Percentiles rank a stretch among this genome's conserved stretches.
Evolutionary conservation across 2,797 vertebrate genomes (phyloP).

Genomic region (Alosa sapidissima): DNA sequence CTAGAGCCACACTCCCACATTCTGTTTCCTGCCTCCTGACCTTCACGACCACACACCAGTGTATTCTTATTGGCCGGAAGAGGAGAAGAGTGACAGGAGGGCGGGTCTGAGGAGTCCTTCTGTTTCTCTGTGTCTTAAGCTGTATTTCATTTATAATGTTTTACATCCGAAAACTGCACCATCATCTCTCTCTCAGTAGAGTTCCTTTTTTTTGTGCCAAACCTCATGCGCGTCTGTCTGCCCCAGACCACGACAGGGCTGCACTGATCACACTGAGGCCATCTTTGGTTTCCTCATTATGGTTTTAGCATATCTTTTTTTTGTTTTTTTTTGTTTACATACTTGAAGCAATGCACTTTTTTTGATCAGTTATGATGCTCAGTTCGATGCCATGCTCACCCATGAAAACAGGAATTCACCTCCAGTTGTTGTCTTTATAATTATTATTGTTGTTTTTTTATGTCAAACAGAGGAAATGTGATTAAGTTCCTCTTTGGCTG

Average conservation of each 20-base stretch:
- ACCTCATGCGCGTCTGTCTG: conserved; percentile 60
- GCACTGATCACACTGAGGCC: conserved; percentile 56
- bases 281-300: conserved; percentile 50
- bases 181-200: not conserved
- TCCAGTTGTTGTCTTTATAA: conserved; percentile 22
- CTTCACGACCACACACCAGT: conserved; percentile 34
- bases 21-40: conserved; percentile 12
- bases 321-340: conserved; percentile 74
- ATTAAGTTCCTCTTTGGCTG: not conserved
- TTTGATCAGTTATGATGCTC: conserved; percentile 50
- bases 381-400: conserved; percentile 28
- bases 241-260: conserved; percentile 54
- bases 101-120: conserved; percentile 1
- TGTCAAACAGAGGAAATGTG: not conserved
- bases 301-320: conserved; percentile 53
- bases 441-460: conserved; percentile 32
- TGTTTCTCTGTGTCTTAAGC: conserved; percentile 2
- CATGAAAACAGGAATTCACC: conserved; percentile 49
- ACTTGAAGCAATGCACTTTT: conserved; percentile 82
- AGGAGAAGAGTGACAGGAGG: conserved; percentile 38
- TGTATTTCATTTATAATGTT: not conserved
- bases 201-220: conserved; percentile 58
- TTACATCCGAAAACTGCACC: not conserved
- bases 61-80: conserved; percentile 28
- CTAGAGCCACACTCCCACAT: conserved; percentile 54